Percentiles rank a stretch among this genome's conserved stretches.
These are phyloP conservation scores for Microtus pennsylvanicus DNA, from an alignment of 2,113 vertebrate genomes.

Conservation along the genomic window DNA sequence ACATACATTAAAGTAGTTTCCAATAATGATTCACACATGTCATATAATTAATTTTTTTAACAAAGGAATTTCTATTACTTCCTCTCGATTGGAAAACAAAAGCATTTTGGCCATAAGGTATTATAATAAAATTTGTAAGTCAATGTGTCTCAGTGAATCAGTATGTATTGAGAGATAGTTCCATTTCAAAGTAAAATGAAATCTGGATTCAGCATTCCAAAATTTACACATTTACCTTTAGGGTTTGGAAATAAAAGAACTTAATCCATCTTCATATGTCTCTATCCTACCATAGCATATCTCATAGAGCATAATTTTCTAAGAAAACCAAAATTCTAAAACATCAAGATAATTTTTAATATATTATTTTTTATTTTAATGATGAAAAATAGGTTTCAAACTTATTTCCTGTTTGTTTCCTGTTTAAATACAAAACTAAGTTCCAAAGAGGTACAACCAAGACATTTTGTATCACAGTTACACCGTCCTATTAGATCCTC, in stretches of 20 bases:
- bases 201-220: not conserved
- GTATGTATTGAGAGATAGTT: not conserved
- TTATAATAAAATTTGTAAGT: not conserved
- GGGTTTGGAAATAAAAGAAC: not conserved
- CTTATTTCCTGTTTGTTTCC: conserved; percentile 78
- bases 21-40: not conserved
- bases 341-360: conserved; percentile 57
- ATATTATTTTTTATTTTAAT: conserved; percentile 81
- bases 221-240: not conserved
- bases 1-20: not conserved
- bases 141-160: not conserved
- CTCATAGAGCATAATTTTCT: too few relatives aligned
- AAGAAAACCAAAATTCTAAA: too few relatives aligned
- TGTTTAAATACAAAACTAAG: conserved; percentile 87
- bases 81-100: not conserved
- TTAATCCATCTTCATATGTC: too few relatives aligned
- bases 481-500: conserved; percentile 61
- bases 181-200: not conserved
- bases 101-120: not conserved
- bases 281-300: too few relatives aligned
- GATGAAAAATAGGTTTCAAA: conserved; percentile 88
- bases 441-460: conserved; percentile 80
- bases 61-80: not conserved
- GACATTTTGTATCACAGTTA: conserved; percentile 67
- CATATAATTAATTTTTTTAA: not conserved